Conservation (phyloP, 2,888 invertebrate species). For the Ophion slaviceki region DNA sequence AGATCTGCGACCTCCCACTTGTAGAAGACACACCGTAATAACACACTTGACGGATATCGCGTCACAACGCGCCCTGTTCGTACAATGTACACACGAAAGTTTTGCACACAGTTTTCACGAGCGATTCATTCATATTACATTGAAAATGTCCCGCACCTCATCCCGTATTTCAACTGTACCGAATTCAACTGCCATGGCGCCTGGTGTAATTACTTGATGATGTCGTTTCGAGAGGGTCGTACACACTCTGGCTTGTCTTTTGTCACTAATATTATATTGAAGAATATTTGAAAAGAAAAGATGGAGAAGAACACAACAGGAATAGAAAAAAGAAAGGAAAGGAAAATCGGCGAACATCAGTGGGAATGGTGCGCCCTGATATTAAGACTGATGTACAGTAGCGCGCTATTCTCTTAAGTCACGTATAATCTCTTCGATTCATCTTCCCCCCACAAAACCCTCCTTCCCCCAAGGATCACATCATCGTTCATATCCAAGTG, state of each 20-base stretch:
- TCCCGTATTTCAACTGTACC: slow-evolving; percentile 64
- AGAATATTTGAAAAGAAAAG: slow-evolving; percentile 60
- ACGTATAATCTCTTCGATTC: slow-evolving; percentile 63
- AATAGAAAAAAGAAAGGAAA: slow-evolving; percentile 63
- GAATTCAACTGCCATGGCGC: slow-evolving; percentile 81
- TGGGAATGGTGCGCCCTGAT: slow-evolving; percentile 84
- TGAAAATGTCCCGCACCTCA: not conserved
- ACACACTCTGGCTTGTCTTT: slow-evolving; percentile 62
- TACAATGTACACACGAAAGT: slow-evolving; percentile 36
- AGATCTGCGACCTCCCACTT: slow-evolving; percentile 81
- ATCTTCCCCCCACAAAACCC: slow-evolving; percentile 41
- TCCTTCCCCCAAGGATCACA: slow-evolving; percentile 40
- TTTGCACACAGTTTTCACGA: slow-evolving; percentile 47
- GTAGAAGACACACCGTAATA: slow-evolving; percentile 77
- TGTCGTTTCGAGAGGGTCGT: slow-evolving; percentile 42
- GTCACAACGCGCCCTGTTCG: slow-evolving; percentile 22
- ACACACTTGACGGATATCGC: slow-evolving; percentile 62
- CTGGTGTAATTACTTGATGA: slow-evolving; percentile 73
- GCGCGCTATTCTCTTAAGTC: slow-evolving; percentile 82
- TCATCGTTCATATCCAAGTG: slow-evolving; percentile 45
- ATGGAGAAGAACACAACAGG: slow-evolving; percentile 55
- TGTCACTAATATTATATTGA: slow-evolving; percentile 43
- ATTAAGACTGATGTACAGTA: slow-evolving; percentile 84
- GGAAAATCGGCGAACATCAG: slow-evolving; percentile 74
- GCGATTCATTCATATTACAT: slow-evolving; percentile 43